Conservation (phyloP, 2,797 vertebrate species). For the Sylvia borin region DNA sequence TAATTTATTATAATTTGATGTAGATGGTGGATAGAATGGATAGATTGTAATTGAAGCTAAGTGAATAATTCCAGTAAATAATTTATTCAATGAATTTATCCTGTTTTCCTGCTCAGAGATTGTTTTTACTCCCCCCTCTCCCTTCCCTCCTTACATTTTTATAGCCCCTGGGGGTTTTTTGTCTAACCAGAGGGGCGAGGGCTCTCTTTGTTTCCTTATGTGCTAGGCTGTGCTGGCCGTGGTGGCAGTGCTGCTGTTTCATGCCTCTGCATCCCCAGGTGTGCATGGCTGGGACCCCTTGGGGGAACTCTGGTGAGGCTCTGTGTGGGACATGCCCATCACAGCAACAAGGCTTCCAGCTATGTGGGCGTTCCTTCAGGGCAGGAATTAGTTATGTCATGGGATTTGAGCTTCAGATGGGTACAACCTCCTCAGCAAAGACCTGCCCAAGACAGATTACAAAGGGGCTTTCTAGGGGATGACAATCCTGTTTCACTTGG, state of each 20-base stretch:
- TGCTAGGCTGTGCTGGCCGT: not conserved
- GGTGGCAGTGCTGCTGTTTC: rapidly evolving
- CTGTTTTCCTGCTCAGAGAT: conserved; percentile 14
- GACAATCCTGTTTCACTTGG: not conserved
- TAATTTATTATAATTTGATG: conserved; percentile 59
- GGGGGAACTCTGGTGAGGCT: not conserved
- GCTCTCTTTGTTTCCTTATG: not conserved
- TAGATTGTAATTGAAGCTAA: conserved; percentile 61
- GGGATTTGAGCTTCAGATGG: not conserved
- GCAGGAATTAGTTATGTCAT: not conserved
- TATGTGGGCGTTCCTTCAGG: not conserved
- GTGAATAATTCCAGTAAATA: conserved; percentile 69
- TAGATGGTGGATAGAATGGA: conserved; percentile 55
- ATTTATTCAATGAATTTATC: conserved; percentile 62
- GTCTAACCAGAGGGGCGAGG: not conserved
- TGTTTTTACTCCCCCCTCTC: not conserved
- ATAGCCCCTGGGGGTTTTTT: not conserved
- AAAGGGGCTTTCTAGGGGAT: not conserved
- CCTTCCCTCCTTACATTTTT: not conserved
- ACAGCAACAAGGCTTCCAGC: not conserved
- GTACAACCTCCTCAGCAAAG: not conserved
- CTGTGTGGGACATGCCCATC: not conserved
- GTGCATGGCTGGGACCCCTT: not conserved
- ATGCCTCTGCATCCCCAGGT: not conserved
- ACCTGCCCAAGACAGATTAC: not conserved